Evolutionary conservation across 2,888 invertebrate genomes (phyloP).

Genomic region (Morpho helenor): DNA sequence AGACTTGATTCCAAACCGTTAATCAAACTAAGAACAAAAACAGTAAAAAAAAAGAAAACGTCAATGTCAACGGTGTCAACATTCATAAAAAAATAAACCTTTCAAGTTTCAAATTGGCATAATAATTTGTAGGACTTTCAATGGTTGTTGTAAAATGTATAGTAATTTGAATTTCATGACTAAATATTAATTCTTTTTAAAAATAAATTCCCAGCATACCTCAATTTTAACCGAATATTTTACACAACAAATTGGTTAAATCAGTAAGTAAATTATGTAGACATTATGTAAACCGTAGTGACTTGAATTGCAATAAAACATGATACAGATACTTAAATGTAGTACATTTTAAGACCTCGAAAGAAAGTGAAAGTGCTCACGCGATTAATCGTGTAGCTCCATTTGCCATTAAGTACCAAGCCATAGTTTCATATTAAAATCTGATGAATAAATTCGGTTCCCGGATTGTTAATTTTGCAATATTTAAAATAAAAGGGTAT

Average conservation of each 20-base stretch:
- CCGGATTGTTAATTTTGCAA: too few species aligned
- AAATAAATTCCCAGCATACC: too few species aligned
- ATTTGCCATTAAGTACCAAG: too few species aligned
- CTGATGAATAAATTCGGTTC: too few species aligned
- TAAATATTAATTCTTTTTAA: too few species aligned
- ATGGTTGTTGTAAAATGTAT: neutral
- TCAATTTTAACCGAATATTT: too few species aligned
- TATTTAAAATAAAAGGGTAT: neutral
- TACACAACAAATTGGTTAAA: slow-evolving; percentile 4
- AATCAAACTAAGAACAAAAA: neutral
- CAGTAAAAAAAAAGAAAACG: neutral
- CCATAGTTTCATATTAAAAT: too few species aligned
- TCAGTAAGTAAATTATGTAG: slow-evolving; percentile 13
- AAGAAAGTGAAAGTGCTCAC: slow-evolving; percentile 37
- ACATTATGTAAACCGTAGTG: slow-evolving; percentile 27
- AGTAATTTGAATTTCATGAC: too few species aligned
- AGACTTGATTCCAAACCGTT: too few species aligned
- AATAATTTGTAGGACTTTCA: too few species aligned
- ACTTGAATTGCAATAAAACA: slow-evolving; percentile 17
- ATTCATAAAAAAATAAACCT: neutral
- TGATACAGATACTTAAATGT: slow-evolving; percentile 17
- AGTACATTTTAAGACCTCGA: slow-evolving; percentile 21
- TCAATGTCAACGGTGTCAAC: neutral
- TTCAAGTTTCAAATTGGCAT: too few species aligned
- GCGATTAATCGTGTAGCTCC: slow-evolving; percentile 11